Evolutionary conservation across 2,888 invertebrate species (phyloP).

Genomic region (Notodonta dromedarius): DNA sequence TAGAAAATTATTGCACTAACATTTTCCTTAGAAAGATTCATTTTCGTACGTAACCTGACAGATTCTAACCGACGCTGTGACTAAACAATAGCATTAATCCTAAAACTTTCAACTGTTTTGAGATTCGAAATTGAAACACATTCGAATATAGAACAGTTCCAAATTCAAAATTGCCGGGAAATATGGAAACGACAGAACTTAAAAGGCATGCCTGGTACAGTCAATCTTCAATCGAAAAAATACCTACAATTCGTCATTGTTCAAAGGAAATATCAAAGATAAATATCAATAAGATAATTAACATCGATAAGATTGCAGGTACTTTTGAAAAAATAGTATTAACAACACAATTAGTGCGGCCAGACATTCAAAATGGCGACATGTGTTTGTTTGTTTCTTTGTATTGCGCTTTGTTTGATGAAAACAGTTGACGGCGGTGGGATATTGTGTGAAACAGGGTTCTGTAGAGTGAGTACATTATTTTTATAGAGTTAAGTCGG

Average conservation of each 20-base stretch:
- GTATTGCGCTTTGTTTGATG: constrained; percentile 41
- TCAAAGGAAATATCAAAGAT: constrained; percentile 23
- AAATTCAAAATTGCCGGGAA: too few species aligned
- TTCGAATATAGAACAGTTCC: too few species aligned
- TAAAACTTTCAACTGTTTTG: too few species aligned
- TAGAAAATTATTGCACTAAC: too few species aligned
- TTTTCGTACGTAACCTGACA: too few species aligned
- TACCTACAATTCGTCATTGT: neutral
- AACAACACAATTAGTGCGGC: constrained; percentile 51
- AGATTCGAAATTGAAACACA: too few species aligned
- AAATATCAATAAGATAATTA: constrained; percentile 34
- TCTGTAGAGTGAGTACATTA: constrained; percentile 65
- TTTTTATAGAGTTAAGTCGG: neutral
- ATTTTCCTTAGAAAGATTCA: too few species aligned
- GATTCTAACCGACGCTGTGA: too few species aligned
- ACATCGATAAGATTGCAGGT: constrained; percentile 26
- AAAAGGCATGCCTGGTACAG: too few species aligned
- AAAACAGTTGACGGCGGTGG: constrained; percentile 32
- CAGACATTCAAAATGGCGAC: constrained; percentile 53
- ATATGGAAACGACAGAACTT: too few species aligned
- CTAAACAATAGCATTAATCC: too few species aligned
- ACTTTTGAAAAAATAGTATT: neutral
- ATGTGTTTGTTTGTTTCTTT: constrained; percentile 43
- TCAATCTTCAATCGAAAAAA: too few species aligned
- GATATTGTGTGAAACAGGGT: constrained; percentile 64